Evolutionary conservation across 2,888 invertebrate species (phyloP), one percentile per base, ranked within the genome.

Genomic region (Argyresthia albistria): DNA sequence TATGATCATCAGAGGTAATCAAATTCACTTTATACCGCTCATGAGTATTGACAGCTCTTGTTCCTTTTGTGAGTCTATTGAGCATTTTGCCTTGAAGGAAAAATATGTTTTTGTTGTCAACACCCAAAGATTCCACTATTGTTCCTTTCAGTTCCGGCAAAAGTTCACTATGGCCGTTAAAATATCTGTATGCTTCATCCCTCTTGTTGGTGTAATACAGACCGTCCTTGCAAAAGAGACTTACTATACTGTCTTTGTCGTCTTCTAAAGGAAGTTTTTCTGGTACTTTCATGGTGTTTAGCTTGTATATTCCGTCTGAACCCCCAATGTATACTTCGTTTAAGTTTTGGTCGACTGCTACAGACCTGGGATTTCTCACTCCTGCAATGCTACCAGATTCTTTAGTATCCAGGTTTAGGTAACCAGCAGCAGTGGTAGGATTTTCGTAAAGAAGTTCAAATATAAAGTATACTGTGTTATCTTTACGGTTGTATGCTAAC

Each of bases 291-390:
- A 62, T 68, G 4, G 68, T 66, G 46, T 80, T 76, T 11, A 83
- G 57, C 45, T 70, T 73, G 55, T 65, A 86, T 0, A 86, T 57
- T 0, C 86, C 86, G 39, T 84, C 74, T 0, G 72, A 60, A 0
- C 79, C 77, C 0, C 84, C 84, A 0, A 83, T 70, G 53, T 78
- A 86, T 0, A 84, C 61, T 58, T 69, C 71, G 39, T 80, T 78
- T 4, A 67, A 61, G 1, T 55, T 62, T 8, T 74, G 73, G 51
- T 86, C 86, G 1, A 84, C 63, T 0, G 83, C 68, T 1, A 86
- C 57, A 0, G 75, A 73, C 6, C 78, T 72, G 0, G 83, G 82
- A n/a, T 86, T 84, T 59, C 71, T 62, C 1, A 86, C 64, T 0
- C 79, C 79, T 0, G 75, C 67, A 0, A 84, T 69, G 0, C 76